These are phyloP conservation scores for Spea bombifrons DNA, from an alignment of 2,113 vertebrate genomes.

Conservation along the genomic window DNA sequence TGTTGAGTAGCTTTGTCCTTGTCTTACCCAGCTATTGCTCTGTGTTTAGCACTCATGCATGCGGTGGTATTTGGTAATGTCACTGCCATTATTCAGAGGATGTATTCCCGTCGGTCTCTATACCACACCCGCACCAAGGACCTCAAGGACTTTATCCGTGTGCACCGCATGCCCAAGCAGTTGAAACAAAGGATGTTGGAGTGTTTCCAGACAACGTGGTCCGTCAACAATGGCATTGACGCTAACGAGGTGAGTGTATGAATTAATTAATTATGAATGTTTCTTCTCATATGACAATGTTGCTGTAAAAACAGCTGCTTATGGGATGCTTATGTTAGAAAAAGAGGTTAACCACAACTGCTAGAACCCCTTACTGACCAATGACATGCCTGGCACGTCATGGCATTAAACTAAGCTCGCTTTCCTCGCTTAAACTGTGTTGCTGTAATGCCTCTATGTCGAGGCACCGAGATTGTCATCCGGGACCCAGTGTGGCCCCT, in stretches of 20 bases:
- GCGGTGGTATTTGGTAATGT: constrained; percentile 73
- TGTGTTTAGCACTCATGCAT: constrained; percentile 66
- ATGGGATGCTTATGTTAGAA: too few species aligned
- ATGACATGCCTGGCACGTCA: too few species aligned
- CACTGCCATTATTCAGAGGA: constrained; percentile 74
- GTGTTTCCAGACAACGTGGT: constrained; percentile 68
- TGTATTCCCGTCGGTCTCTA: constrained; percentile 71
- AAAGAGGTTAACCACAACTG: too few species aligned
- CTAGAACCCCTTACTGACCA: too few species aligned
- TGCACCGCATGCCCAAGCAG: constrained; percentile 70
- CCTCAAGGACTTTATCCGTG: constrained; percentile 66
- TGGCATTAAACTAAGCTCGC: too few species aligned
- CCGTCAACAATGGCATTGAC: constrained; percentile 64
- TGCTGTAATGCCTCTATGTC: too few species aligned
- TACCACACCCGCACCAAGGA: constrained; percentile 71
- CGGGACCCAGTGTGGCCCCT: too few species aligned
- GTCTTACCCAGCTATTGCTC: constrained; percentile 7
- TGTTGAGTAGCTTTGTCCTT: not conserved
- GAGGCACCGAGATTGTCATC: too few species aligned
- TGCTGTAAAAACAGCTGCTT: not conserved
- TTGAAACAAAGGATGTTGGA: constrained; percentile 72
- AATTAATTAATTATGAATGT: too few species aligned
- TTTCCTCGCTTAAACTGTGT: too few species aligned
- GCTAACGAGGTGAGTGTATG: constrained; percentile 62
- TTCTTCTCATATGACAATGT: not conserved